Percentiles rank a stretch among this genome's conserved stretches.
phyloP scores from a whole-genome alignment of 2,888 invertebrate species.

The Hydrotaea cyrtoneurina region DNA sequence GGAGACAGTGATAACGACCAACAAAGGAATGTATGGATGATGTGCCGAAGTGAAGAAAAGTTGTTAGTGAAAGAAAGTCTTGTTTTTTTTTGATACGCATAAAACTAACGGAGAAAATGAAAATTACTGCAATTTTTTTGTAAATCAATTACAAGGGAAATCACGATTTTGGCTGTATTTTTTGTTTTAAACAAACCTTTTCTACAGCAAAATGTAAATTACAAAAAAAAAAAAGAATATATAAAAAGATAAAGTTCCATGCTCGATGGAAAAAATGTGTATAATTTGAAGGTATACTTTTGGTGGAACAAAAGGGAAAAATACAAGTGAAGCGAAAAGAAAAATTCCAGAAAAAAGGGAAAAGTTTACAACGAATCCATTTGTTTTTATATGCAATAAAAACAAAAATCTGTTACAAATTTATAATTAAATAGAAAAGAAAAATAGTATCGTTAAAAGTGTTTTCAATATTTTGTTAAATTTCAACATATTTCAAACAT shows the following conservation, averaged over 20 bases:
- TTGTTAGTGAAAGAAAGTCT: background rate
- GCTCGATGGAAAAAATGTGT: constrained; percentile 44
- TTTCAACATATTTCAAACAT: constrained; percentile 54
- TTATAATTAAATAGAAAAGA: constrained; percentile 17
- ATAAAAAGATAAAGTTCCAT: constrained; percentile 19
- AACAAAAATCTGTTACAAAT: constrained; percentile 12
- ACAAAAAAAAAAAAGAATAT: constrained; percentile 25
- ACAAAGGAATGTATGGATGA: background rate
- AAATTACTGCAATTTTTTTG: background rate
- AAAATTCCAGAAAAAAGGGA: constrained; percentile 18
- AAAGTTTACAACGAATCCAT: constrained; percentile 56
- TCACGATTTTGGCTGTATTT: background rate
- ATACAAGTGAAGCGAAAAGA: background rate
- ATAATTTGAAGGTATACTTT: constrained; percentile 41
- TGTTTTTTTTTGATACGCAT: constrained; percentile 25
- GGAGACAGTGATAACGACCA: constrained; percentile 52
- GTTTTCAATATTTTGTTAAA: background rate
- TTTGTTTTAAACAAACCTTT: constrained; percentile 27
- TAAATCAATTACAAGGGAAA: background rate
- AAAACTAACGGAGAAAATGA: background rate
- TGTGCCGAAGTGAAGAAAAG: constrained; percentile 21
- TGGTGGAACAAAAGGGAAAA: background rate
- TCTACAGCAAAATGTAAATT: background rate
- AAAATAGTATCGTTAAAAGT: constrained; percentile 20
- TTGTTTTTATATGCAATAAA: background rate